These are phyloP conservation scores for Eulacestoma nigropectus DNA, from an alignment of 2,113 vertebrate genomes.

Conservation along the genomic window DNA sequence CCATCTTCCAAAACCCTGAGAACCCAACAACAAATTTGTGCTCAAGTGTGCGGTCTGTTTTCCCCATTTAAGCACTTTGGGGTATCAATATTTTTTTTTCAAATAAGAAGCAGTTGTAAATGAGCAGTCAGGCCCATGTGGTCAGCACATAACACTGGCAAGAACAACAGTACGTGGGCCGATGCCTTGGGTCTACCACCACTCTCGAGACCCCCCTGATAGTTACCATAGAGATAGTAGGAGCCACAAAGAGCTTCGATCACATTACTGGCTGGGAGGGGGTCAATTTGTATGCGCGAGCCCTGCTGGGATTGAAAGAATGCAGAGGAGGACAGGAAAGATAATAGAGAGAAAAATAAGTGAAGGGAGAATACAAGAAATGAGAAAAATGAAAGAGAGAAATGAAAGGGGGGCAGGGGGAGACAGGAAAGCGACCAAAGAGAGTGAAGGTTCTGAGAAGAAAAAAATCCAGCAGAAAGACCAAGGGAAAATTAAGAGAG, in stretches of 20 bases:
- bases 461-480: not conserved
- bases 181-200: constrained; percentile 26
- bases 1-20: not conserved
- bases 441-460: not conserved
- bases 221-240: constrained; percentile 71
- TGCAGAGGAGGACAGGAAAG: constrained; percentile 63
- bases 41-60: rapidly evolving
- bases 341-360: constrained; percentile 54
- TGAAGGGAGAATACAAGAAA: constrained; percentile 41
- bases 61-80: not conserved
- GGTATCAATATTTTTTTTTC: not conserved
- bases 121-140: constrained; percentile 9
- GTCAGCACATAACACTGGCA: not conserved
- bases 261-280: constrained; percentile 65
- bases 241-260: constrained; percentile 70
- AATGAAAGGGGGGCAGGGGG: not conserved
- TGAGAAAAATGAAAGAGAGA: not conserved
- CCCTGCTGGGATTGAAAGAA: constrained; percentile 72
- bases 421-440: not conserved
- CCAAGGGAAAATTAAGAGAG: not conserved
- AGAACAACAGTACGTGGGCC: constrained; percentile 29
- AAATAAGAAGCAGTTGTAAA: not conserved
- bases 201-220: constrained; percentile 57
- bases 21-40: not conserved
- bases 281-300: constrained; percentile 70